Percentiles rank a stretch among this genome's conserved stretches.
These are phyloP conservation scores for Zaprionus nigranus DNA, from an alignment of 1,140 invertebrate species.

Conservation along the genomic window DNA sequence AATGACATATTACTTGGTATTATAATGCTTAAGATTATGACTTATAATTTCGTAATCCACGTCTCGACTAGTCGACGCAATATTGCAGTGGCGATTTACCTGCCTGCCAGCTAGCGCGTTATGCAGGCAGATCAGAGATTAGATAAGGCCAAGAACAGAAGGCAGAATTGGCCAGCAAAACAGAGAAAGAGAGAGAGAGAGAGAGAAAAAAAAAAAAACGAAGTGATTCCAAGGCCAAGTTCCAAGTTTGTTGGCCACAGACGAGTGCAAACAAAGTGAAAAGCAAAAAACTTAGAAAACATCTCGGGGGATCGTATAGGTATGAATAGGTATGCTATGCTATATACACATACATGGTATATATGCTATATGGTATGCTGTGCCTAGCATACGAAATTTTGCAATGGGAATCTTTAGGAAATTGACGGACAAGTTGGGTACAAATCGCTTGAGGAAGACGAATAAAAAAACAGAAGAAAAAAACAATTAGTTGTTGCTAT, in stretches of 20 bases:
- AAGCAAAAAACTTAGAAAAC: conserved; percentile 35
- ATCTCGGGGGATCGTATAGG: background rate
- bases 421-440: conserved; percentile 41
- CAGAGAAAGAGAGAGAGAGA: background rate
- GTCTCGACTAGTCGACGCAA: background rate
- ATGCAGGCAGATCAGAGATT: conserved; percentile 53
- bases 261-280: conserved; percentile 48
- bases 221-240: conserved; percentile 58
- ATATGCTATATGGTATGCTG: conserved; percentile 4
- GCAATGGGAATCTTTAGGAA: conserved; percentile 25
- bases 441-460: conserved; percentile 40
- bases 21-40: background rate
- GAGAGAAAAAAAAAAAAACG: background rate
- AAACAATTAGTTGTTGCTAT: conserved; percentile 26
- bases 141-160: conserved; percentile 56
- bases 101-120: background rate
- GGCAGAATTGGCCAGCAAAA: background rate
- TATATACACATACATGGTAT: conserved; percentile 6
- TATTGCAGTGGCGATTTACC: conserved; percentile 18
- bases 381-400: conserved; percentile 49
- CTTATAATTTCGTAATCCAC: conserved; percentile 20
- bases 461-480: conserved; percentile 31
- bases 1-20: too few species aligned
- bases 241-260: conserved; percentile 63
- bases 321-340: conserved; percentile 5